Conservation (phyloP, 2,888 invertebrate genomes). For the Eutolmus rufibarbis region DNA sequence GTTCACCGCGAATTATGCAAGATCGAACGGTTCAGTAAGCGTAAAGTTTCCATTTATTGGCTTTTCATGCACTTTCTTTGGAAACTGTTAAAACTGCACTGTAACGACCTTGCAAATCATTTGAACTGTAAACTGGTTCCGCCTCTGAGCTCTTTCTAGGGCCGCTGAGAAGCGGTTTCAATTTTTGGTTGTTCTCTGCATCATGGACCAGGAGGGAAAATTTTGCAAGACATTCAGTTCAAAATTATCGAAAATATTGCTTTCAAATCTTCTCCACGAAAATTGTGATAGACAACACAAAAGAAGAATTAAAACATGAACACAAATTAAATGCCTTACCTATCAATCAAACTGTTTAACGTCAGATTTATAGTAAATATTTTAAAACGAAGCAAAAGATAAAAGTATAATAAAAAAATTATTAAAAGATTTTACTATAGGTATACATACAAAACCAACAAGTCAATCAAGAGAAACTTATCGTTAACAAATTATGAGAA, state of each 20-base stretch:
- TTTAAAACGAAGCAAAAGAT: not conserved
- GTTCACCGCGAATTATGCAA: not conserved
- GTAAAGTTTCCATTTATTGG: not conserved
- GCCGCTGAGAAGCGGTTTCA: not conserved
- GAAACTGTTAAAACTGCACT: not conserved
- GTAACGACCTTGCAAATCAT: not conserved
- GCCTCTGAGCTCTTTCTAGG: not conserved
- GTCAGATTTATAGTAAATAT: not conserved
- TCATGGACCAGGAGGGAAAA: not conserved
- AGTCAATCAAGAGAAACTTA: not conserved
- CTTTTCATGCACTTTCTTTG: not conserved
- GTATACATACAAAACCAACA: not conserved
- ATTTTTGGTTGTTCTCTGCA: not conserved
- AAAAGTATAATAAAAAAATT: not conserved
- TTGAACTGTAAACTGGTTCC: not conserved
- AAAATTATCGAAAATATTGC: too few species aligned
- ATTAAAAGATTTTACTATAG: too few species aligned
- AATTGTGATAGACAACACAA: not conserved
- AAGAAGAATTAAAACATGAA: not conserved
- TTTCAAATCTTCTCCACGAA: not conserved
- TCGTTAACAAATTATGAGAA: not conserved
- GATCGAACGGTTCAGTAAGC: not conserved
- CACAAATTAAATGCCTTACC: not conserved
- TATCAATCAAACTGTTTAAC: not conserved
- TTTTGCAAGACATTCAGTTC: not conserved